Conservation (phyloP, 1,140 invertebrate species). For the Megathymus violae region DNA sequence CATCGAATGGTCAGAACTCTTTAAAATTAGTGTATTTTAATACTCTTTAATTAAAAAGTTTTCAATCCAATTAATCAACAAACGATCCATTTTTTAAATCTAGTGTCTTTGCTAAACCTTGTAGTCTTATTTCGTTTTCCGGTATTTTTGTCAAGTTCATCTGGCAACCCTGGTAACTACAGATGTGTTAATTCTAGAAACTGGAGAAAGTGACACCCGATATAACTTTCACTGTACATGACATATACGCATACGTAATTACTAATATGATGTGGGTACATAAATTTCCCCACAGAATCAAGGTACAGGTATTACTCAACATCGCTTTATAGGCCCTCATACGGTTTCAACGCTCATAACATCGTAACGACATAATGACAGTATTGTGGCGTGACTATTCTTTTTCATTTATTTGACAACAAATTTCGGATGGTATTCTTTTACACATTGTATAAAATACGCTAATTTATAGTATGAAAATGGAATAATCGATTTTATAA, state of each 20-base stretch:
- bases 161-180: conserved; percentile 17
- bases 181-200: conserved; percentile 28
- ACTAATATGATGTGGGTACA: conserved; percentile 10
- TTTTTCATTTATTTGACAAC: conserved; percentile 17
- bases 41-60: no score
- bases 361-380: conserved; percentile 15
- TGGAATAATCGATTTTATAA: no score
- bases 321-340: conserved; percentile 16
- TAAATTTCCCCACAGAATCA: conserved; percentile 12
- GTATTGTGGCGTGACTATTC: conserved; percentile 15
- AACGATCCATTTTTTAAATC: no score
- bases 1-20: no score
- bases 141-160: conserved; percentile 1
- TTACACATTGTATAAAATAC: no score
- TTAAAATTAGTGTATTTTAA: no score
- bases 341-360: conserved; percentile 5
- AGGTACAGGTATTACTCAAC: conserved; percentile 23
- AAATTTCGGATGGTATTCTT: no score
- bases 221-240: conserved; percentile 30
- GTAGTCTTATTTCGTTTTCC: no score
- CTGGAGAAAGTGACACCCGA: conserved; percentile 28
- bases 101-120: no score
- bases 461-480: no score
- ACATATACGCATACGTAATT: conserved; percentile 23
- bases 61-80: no score